These are phyloP conservation scores for Pocillopora damicornis DNA, from an alignment of 64 coral and sea anemone genomes.

Conservation along the genomic window DNA sequence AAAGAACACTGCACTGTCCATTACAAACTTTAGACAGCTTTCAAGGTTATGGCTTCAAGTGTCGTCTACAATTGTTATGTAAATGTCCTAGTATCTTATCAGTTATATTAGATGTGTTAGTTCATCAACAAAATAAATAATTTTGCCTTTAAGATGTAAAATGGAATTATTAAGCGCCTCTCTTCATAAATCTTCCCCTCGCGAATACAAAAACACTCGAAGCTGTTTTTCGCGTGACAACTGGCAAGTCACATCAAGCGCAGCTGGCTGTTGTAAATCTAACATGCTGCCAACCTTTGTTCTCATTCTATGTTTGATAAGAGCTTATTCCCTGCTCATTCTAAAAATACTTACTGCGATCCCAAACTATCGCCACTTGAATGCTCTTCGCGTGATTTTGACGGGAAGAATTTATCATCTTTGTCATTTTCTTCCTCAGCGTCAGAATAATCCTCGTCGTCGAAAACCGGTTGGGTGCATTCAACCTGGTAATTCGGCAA, in stretches of 20 bases:
- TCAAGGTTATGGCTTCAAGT: no score
- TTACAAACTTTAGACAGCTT: no score
- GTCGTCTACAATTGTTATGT: background rate
- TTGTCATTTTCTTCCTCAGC: background rate
- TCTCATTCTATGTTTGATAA: background rate
- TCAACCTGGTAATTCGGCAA: background rate
- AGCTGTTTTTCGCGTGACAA: no score
- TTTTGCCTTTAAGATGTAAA: background rate
- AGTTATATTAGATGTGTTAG: no score
- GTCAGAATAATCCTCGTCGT: constrained; percentile 52
- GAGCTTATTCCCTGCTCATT: background rate
- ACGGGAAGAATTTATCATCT: background rate
- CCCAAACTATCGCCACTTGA: background rate
- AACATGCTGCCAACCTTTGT: background rate
- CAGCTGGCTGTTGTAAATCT: no score
- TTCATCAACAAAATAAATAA: background rate
- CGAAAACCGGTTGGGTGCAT: constrained; percentile 52
- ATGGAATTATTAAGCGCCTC: background rate
- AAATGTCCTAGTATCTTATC: background rate
- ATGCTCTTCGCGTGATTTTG: background rate
- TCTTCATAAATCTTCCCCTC: background rate
- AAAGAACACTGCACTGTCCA: no score
- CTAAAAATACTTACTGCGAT: background rate
- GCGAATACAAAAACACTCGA: background rate
- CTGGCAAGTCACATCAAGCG: no score